A percentile compares a stretch with the other conserved stretches of the same genome.
phyloP scores from a whole-genome alignment of 2,888 invertebrate species.

The Drosophila yooni region DNA sequence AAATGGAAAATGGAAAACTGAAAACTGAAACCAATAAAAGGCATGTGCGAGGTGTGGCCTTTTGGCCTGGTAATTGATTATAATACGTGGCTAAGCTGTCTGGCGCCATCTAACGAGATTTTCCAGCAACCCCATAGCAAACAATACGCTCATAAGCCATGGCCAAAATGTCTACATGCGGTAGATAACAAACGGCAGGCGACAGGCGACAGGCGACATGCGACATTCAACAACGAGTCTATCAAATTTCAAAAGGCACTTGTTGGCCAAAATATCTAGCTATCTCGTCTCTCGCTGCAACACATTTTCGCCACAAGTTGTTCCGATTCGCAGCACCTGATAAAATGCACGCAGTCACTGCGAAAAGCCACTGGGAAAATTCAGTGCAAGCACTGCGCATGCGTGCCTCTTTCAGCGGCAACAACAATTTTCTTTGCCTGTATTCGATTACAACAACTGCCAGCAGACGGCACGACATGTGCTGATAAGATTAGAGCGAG shows the following conservation, averaged over 20 bases:
- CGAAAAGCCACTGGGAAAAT: slow-evolving; percentile 31
- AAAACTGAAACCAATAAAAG: slow-evolving; percentile 62
- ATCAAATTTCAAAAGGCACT: slow-evolving; percentile 75
- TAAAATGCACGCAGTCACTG: slow-evolving; percentile 56
- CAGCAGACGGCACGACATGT: slow-evolving; percentile 29
- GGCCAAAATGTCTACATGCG: slow-evolving; percentile 49
- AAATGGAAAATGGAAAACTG: slow-evolving; percentile 42
- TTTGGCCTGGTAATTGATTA: slow-evolving; percentile 69
- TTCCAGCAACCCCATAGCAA: slow-evolving; percentile 11
- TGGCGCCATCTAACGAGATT: slow-evolving; percentile 67
- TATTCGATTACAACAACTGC: slow-evolving; percentile 69
- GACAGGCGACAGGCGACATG: slow-evolving; percentile 30
- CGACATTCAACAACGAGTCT: slow-evolving; percentile 56
- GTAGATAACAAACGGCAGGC: slow-evolving; percentile 46
- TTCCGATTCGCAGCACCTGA: slow-evolving; percentile 54
- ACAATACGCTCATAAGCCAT: slow-evolving; percentile 49
- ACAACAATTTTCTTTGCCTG: slow-evolving; percentile 42
- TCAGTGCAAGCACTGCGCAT: slow-evolving; percentile 42
- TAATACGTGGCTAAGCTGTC: slow-evolving; percentile 55
- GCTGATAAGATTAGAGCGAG: slow-evolving; percentile 66
- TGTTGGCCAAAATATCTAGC: slow-evolving; percentile 44
- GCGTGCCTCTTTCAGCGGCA: slow-evolving; percentile 55
- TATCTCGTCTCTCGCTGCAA: slow-evolving; percentile 11
- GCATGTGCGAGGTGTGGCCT: slow-evolving; percentile 67
- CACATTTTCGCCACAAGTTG: slow-evolving; percentile 48